phyloP scores from a whole-genome alignment of 2,797 vertebrate genomes.

The Arctocebus calabarensis region DNA sequence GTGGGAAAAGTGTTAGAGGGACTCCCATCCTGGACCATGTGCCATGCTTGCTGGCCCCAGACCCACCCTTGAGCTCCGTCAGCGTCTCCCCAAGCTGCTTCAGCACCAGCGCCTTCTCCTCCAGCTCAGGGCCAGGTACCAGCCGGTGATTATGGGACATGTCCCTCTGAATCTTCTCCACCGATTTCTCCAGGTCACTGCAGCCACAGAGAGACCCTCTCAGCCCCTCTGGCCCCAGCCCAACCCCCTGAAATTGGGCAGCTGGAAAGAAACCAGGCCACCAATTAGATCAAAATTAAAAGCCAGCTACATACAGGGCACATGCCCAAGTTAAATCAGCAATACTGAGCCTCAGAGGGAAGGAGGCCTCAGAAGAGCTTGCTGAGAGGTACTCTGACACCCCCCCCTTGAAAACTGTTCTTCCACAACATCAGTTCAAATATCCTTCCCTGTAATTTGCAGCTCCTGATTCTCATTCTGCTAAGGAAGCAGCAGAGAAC shows the following conservation, averaged over 20 bases:
- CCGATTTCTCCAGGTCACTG: conserved; percentile 97
- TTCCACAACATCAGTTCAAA: neutral
- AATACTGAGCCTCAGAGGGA: neutral
- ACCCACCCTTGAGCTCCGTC: conserved; percentile 96
- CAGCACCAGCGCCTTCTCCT: conserved; percentile 95
- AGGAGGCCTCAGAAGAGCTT: neutral
- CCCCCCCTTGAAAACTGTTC: neutral
- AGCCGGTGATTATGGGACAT: conserved; percentile 94
- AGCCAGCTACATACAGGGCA: neutral
- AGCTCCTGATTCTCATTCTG: neutral
- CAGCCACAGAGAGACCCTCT: conserved; percentile 76
- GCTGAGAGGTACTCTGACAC: neutral
- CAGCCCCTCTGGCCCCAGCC: conserved; percentile 67
- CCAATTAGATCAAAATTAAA: conserved; percentile 45
- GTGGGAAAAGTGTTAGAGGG: neutral
- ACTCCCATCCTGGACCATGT: fast-evolving
- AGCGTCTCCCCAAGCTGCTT: conserved; percentile 97
- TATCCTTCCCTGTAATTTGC: neutral
- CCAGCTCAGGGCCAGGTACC: conserved; percentile 95
- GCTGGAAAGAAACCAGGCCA: conserved; percentile 59
- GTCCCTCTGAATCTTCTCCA: conserved; percentile 98
- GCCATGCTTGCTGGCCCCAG: neutral
- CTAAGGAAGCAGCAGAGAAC: neutral
- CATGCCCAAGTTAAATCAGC: neutral
- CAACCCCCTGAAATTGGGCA: conserved; percentile 45